A percentile compares a stretch with the other conserved stretches of the same genome.
phyloP scores from a whole-genome alignment of 2,888 invertebrate species.

The Amiota minor region DNA sequence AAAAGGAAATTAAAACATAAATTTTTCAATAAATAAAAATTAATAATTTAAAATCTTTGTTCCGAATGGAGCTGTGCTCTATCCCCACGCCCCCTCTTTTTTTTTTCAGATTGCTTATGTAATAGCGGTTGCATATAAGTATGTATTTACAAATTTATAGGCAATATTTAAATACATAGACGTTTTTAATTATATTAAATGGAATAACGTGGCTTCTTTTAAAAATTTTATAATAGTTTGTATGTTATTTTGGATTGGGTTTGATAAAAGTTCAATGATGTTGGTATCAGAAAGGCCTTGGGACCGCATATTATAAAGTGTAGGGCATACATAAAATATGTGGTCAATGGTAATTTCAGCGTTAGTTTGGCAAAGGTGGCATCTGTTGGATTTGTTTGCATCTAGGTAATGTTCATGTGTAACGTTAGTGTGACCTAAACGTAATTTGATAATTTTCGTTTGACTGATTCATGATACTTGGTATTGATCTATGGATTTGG shows the following conservation, averaged over 20 bases:
- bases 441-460: not conserved
- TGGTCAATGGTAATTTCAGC: not conserved
- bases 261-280: not conserved
- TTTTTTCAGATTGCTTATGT: too few species aligned
- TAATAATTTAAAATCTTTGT: too few species aligned
- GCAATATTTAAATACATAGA: too few species aligned
- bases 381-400: not conserved
- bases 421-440: not conserved
- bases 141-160: too few species aligned
- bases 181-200: slow-evolving; percentile 10
- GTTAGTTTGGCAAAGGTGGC: not conserved
- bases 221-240: too few species aligned
- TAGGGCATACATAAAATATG: not conserved
- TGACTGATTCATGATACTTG: not conserved
- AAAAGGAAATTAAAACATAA: too few species aligned
- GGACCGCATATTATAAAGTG: not conserved
- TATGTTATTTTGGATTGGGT: not conserved
- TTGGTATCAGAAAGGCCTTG: not conserved
- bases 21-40: too few species aligned
- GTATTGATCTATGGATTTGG: too few species aligned
- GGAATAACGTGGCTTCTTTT: slow-evolving; percentile 7
- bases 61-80: too few species aligned
- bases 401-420: not conserved
- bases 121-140: too few species aligned
- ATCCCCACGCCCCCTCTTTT: too few species aligned